Base-by-base conservation (phyloP, 92 coral and sea anemone species). In the Paragorgia papillata region DNA sequence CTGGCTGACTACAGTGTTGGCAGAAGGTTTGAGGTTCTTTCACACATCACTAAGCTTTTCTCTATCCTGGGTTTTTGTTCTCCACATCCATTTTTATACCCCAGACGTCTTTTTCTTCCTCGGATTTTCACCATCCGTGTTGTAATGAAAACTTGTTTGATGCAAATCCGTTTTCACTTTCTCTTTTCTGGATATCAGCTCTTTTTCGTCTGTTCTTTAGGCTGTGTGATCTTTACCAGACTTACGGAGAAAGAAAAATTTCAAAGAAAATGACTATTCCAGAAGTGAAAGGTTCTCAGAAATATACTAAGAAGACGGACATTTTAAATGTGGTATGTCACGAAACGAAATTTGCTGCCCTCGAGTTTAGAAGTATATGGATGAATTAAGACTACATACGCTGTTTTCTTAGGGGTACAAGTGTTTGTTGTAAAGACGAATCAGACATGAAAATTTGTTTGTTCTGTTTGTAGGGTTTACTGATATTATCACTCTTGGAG, bases 1-100 rank as follows among this genome's bases (percentile, higher is more conserved):
- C 90, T 94, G 2, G 89, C 98, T 25, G 97, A 91, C 49, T 94
- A 88, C 89, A 88, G 98, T 74, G 90, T 91, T 17, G 96, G 87
- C 4, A 86, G 84, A 80, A 87, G 97, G 97, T 92, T 49, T 43
- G 83, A 20, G 2, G 33, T 22, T 21, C 39, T 46, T 46, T n/a
- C 53, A 20, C 18, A n/a, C 53, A 7, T 7, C 14, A 37, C 43
- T 37, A n/a, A n/a, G n/a, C n/a, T n/a, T n/a, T n/a, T n/a, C n/a
- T n/a, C n/a, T n/a, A n/a, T n/a, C n/a, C n/a, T n/a, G n/a, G n/a
- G 43, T 37, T 37, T 37, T 37, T 4, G 43, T 37, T 37, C 10
- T 37, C 43, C 43, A 37, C 10, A 4, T 37, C 43, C 43, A 37
- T 37, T n/a, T n/a, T n/a, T n/a, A n/a, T n/a, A n/a, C n/a, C n/a